phyloP scores from a whole-genome alignment of 1,140 invertebrate genomes.

The Homarus americanus region DNA sequence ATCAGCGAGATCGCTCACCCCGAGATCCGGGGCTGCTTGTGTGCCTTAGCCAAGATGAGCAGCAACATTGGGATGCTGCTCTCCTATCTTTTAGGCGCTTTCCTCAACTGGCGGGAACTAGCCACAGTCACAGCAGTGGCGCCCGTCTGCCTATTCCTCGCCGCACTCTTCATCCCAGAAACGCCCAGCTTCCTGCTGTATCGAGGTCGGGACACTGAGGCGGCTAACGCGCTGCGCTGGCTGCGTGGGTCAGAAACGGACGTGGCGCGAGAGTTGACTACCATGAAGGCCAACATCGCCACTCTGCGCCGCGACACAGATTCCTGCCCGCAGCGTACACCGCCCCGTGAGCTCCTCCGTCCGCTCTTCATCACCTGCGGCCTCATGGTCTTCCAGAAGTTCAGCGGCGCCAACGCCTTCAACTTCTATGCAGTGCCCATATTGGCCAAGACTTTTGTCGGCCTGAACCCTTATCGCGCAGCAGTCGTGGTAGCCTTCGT shows the following conservation, averaged over 20 bases:
- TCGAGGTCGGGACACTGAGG: constrained; percentile 87
- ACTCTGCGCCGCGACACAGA: constrained; percentile 76
- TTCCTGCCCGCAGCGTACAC: constrained; percentile 54
- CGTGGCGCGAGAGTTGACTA: constrained; percentile 83
- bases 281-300: constrained; percentile 83
- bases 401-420: constrained; percentile 89
- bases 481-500: constrained; percentile 89
- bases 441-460: constrained; percentile 85
- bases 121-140: constrained; percentile 87
- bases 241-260: constrained; percentile 86
- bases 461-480: constrained; percentile 88
- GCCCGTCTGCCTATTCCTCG: constrained; percentile 79
- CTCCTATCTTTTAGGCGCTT: constrained; percentile 88
- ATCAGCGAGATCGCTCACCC: constrained; percentile 93
- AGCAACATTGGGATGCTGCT: constrained; percentile 91
- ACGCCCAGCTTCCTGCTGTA: constrained; percentile 89
- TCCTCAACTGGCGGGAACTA: constrained; percentile 88
- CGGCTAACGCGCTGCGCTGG: constrained; percentile 87
- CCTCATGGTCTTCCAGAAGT: constrained; percentile 91
- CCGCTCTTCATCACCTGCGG: constrained; percentile 89
- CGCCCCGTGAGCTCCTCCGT: constrained; percentile 78
- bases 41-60: constrained; percentile 89
- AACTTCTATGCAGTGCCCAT: constrained; percentile 90
- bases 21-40: constrained; percentile 89
- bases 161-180: constrained; percentile 83